Evolutionary conservation across 2,113 vertebrate genomes (phyloP), one percentile per base, ranked within the genome.

Genomic region (Limanda limanda): DNA sequence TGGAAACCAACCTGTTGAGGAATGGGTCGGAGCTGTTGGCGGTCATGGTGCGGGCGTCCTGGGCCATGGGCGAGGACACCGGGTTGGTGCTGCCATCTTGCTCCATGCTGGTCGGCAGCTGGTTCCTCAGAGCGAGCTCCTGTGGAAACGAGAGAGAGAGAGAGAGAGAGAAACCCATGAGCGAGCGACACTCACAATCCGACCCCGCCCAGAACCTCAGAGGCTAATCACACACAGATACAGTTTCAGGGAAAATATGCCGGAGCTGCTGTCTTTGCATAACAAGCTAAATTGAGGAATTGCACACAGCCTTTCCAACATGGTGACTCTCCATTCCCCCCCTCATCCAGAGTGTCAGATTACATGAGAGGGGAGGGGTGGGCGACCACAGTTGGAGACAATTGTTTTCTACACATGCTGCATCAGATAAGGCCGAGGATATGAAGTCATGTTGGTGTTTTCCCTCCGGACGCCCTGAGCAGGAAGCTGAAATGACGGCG

Each of bases 11-110:
- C 97, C 98, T 99, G 96, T 99, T 99, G 81, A 99, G 96, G 95
- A 99, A 99, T 47, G 98, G 98, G 93, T 99, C 98, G 7, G 97
- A 97, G 92, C 98, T 99, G 94, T 97, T 99, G 93, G 97, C 97
- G 21, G 98, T 99, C 97, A 99, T 98, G 87, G 97, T 99, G 86
- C 98, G 95, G 86, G 96, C 95, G 64, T 99, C 98, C 90, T 98
- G 97, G 90, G 96, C 94, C 95, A 99, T 96, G 14, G 97, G 96
- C 71, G 98, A 98, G 61, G 97, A 97, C 64, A 98, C 97, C 0
- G 96, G 95, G 91, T 97, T 99, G 24, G 95, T 94, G 73, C 95
- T 93, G 48, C 96, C 95, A 12, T 99, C 98, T 90, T 97, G 97
- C 86, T 99, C 98, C 96, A 99, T 97, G 66, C 91, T 94, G 69